Evolutionary conservation across 1,140 invertebrate genomes (phyloP).

Genomic region (Drosophila aff.): DNA sequence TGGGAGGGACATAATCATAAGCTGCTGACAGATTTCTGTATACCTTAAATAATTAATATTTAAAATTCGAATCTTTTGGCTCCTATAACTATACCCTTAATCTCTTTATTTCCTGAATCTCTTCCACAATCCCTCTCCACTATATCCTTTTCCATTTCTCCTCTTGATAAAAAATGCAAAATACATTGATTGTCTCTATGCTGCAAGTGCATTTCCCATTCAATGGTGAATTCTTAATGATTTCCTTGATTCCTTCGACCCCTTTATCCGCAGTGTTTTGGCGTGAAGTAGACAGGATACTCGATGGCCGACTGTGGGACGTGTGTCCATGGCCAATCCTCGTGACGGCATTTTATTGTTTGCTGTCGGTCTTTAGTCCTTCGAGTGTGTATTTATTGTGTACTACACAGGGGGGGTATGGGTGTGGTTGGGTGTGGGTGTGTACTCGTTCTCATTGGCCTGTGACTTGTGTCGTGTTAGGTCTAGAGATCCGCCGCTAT

Average conservation of each 20-base stretch:
- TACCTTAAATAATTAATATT: background rate
- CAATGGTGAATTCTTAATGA: background rate
- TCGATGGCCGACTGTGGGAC: conserved; percentile 25
- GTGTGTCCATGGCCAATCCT: conserved; percentile 36
- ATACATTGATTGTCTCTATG: background rate
- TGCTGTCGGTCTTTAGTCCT: conserved; percentile 68
- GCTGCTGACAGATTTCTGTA: background rate
- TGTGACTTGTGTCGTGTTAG: conserved; percentile 14
- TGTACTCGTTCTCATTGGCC: conserved; percentile 4
- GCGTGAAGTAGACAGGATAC: conserved; percentile 39
- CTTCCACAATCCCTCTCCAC: no score
- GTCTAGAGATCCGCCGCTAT: conserved; percentile 37
- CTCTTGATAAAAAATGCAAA: background rate
- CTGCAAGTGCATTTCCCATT: background rate
- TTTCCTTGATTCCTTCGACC: conserved; percentile 3
- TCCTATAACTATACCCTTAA: no score
- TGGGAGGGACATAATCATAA: background rate
- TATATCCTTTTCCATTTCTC: background rate
- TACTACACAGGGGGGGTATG: background rate
- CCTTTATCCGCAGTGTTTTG: conserved; percentile 27
- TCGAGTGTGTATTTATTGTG: conserved; percentile 33
- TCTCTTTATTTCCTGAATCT: no score
- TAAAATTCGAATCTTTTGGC: no score
- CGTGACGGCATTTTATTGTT: conserved; percentile 79
- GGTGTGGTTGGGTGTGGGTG: conserved; percentile 2